Percentiles rank a stretch among this genome's conserved stretches.
Conservation (phyloP, 2,113 vertebrate species). For the Neolamprologus modestus region DNA sequence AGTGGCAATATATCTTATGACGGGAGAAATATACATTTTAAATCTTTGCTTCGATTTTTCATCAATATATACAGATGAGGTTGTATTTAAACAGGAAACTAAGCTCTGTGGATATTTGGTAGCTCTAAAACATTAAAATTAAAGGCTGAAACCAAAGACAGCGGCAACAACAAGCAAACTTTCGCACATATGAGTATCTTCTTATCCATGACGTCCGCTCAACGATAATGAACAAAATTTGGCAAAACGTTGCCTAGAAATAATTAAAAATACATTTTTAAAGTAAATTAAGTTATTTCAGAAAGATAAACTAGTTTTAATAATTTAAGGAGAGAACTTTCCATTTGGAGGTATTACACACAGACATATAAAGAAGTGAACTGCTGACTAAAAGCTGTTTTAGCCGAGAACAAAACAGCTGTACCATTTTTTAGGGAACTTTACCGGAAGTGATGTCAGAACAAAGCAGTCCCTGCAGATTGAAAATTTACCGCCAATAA, state of each 20-base stretch:
- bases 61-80: background rate
- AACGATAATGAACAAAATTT: background rate
- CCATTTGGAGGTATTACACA: background rate
- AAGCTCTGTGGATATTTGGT: background rate
- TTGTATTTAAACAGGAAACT: background rate
- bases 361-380: background rate
- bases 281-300: background rate
- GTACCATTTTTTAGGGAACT: background rate
- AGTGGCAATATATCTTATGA: background rate
- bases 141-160: background rate
- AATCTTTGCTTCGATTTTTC: background rate
- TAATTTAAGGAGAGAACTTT: background rate
- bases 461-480: background rate
- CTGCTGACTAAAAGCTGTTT: background rate
- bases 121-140: background rate
- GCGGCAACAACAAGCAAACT: background rate
- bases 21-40: background rate
- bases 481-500: background rate
- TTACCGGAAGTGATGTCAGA: background rate
- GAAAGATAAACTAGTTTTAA: background rate
- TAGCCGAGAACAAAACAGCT: background rate
- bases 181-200: background rate
- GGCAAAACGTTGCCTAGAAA: background rate
- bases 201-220: background rate
- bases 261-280: background rate